These are phyloP conservation scores for Xenopus laevis DNA, from an alignment of 2,113 vertebrate genomes.

Conservation along the genomic window DNA sequence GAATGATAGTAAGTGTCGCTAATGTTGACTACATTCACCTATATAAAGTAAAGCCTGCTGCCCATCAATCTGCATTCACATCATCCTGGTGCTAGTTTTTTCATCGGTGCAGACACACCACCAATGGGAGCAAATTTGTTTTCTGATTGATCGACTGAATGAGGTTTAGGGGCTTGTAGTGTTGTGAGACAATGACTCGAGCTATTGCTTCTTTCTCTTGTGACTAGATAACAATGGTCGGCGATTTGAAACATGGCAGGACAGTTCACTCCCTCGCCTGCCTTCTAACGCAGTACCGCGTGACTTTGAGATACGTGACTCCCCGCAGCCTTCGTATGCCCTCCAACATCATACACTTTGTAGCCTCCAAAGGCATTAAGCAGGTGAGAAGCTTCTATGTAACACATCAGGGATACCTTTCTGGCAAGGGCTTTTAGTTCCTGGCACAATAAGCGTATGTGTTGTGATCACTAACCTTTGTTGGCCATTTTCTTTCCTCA, in stretches of 20 bases:
- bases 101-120: no score
- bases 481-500: slow-evolving; percentile 48
- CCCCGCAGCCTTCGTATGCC: slow-evolving; percentile 88
- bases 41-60: no score
- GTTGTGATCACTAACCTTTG: no score
- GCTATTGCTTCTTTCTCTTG: no score
- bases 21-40: not conserved
- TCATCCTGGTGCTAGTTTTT: no score
- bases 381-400: slow-evolving; percentile 69
- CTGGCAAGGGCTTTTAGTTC: no score
- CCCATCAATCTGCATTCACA: no score
- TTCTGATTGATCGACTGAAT: no score
- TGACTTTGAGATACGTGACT: slow-evolving; percentile 88
- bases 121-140: no score
- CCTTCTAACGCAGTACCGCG: slow-evolving; percentile 89
- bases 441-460: no score
- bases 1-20: slow-evolving; percentile 83
- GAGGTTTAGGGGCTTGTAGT: no score
- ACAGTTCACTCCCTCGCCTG: slow-evolving; percentile 92
- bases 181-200: no score
- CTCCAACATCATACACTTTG: slow-evolving; percentile 74
- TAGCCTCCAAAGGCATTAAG: slow-evolving; percentile 87
- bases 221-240: slow-evolving; percentile 92
- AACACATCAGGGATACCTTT: not conserved
- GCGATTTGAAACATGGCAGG: slow-evolving; percentile 93